Evolutionary conservation across 2,113 vertebrate species (phyloP).

Genomic region (Butorides virescens): DNA sequence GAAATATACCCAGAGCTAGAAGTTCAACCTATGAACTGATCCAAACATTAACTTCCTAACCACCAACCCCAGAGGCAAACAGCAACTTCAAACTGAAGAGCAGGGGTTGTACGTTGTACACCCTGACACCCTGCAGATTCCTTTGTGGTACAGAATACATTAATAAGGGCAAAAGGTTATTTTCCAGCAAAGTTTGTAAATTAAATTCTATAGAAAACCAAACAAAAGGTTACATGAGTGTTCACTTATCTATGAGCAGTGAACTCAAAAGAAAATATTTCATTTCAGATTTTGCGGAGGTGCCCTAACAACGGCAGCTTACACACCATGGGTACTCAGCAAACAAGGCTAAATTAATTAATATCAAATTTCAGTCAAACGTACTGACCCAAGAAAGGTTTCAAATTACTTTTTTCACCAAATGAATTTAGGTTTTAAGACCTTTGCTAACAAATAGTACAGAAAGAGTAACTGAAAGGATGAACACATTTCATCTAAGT

Average conservation of each 20-base stretch:
- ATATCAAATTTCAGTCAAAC: neutral
- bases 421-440: neutral
- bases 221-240: slow-evolving; percentile 37
- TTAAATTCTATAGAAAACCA: slow-evolving; percentile 35
- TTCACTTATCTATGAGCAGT: neutral
- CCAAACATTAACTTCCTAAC: neutral
- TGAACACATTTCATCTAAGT: neutral
- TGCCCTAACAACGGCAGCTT: neutral
- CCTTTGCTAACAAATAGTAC: neutral
- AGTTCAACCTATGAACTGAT: neutral
- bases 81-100: neutral
- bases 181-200: slow-evolving; percentile 44
- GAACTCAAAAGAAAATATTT: slow-evolving; percentile 16
- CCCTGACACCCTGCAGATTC: neutral
- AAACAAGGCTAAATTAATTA: slow-evolving; percentile 14
- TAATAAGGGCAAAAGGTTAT: slow-evolving; percentile 44
- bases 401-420: neutral
- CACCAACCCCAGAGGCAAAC: neutral
- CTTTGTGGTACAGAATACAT: slow-evolving; percentile 30
- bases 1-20: neutral
- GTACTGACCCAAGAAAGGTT: neutral
- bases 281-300: neutral
- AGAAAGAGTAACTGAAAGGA: neutral
- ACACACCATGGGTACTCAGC: neutral
- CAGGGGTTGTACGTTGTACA: neutral